Conservation (phyloP, 1,140 invertebrate genomes). For the Streblospio benedicti region DNA sequence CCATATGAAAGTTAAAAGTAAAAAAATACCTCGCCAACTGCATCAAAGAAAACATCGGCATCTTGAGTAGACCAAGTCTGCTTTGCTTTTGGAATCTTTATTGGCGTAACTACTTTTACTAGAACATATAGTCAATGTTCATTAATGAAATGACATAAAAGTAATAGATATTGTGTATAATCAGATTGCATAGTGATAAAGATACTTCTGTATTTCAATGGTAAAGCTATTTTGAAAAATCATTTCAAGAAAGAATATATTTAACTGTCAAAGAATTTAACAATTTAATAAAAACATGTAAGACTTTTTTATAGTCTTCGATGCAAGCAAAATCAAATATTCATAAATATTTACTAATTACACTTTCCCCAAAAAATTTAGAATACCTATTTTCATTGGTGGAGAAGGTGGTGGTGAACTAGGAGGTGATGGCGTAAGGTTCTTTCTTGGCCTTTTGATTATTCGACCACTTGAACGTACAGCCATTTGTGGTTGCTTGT, state of each 20-base stretch:
- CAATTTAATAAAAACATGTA: too few relatives aligned
- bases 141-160: background rate
- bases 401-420: background rate
- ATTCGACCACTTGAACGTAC: conserved; percentile 6
- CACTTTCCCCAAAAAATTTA: too few relatives aligned
- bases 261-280: too few relatives aligned
- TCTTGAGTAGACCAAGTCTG: conserved; percentile 78
- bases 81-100: conserved; percentile 41
- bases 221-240: too few relatives aligned
- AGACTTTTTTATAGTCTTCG: too few relatives aligned
- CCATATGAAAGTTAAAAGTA: background rate
- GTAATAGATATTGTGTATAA: background rate
- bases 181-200: background rate
- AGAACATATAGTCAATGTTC: background rate
- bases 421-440: conserved; percentile 4
- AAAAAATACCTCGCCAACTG: conserved; percentile 61
- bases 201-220: too few relatives aligned
- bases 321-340: too few relatives aligned
- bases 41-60: conserved; percentile 88
- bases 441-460: conserved; percentile 4
- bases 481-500: too few relatives aligned
- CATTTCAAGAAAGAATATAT: too few relatives aligned
- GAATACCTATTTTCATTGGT: conserved; percentile 10
- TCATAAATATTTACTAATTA: too few relatives aligned
- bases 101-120: conserved; percentile 4